Base-by-base conservation (phyloP, 2,113 vertebrate species). In the Spilogale gracilis region DNA sequence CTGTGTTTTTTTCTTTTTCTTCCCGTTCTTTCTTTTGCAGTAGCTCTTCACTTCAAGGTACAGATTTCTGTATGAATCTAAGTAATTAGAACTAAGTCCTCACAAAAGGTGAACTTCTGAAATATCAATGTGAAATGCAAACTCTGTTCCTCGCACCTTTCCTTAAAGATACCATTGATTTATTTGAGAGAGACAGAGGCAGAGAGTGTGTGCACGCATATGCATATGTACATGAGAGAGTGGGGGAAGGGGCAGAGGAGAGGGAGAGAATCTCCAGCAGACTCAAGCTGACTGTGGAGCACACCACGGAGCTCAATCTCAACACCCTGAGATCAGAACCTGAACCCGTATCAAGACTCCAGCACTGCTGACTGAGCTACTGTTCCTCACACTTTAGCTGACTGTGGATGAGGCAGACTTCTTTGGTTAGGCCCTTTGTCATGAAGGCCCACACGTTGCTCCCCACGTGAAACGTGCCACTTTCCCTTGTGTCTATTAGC, bases 401-500 rank as follows among this genome's bases (percentile, higher is more conserved):
- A 1, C 1, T 27, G 3, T n/a, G 12, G 0, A 16, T 17, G 9
- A 43, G 20, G 5, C 43, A 25, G 48, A 13, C 11, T 27, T 45
- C 27, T 30, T 27, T 48, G 2, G 74, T 12, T 43, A 54, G 32
- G 16, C 2, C 67, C 2, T 17, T 6, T n/a, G 48, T 16, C 43
- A 11, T 0, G 1, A 8, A 14, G 38, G 3, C 9, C 16, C 21
- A 45, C 2, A 9, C 43, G 2, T 61, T 16, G 7, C 9, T 56
- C 61, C 10, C 2, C n/a, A 30, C 78, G 5, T 32, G 18, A 54
- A 4, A 25, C 1, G 5, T 0, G 3, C 1, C 2, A 4, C 61
- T 25, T 43, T 4, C 2, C 1, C 2, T n/a, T n/a, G 3, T 32
- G 16, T 74, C 7, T 78, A 2, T 58, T 21, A 30, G 14, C 0